Evolutionary conservation across 64 coral and sea anemone species (phyloP).

Genomic region (Astreopora myriophthalma): DNA sequence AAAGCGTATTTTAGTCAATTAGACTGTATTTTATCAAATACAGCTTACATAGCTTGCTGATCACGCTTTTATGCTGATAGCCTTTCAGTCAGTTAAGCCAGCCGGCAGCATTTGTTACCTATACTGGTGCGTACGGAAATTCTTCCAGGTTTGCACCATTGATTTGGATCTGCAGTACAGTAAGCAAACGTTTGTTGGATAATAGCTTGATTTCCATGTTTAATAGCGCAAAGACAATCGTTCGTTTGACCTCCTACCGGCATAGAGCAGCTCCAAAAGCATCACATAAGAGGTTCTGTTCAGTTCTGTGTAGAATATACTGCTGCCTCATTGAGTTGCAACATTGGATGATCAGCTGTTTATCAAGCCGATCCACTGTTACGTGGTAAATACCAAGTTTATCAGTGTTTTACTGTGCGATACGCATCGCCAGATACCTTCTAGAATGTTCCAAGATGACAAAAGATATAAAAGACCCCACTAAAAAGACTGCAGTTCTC

Average conservation of each 20-base stretch:
- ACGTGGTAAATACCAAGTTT: neutral
- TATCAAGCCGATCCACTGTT: neutral
- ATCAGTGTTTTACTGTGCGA: neutral
- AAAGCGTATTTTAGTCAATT: neutral
- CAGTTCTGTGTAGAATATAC: neutral
- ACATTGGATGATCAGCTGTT: neutral
- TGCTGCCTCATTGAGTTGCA: neutral
- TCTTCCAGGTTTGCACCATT: neutral
- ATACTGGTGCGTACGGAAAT: no score
- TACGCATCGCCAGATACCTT: constrained; percentile 31
- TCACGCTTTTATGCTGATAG: neutral
- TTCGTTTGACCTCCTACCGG: constrained; percentile 13
- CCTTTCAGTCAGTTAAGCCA: no score
- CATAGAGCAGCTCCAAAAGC: neutral
- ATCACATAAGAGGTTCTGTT: neutral
- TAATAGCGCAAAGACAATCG: constrained; percentile 9
- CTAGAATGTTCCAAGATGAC: constrained; percentile 28
- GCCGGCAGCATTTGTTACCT: no score
- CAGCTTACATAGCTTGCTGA: neutral
- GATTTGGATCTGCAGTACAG: neutral
- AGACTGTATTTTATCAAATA: neutral
- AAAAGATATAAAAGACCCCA: constrained; percentile 10
- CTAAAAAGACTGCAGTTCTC: neutral
- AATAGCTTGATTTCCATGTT: constrained; percentile 1
- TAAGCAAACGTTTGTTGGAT: neutral